Evolutionary conservation across 2,113 vertebrate genomes (phyloP), one percentile per base, ranked within the genome.

Genomic region (Lepus americanus): DNA sequence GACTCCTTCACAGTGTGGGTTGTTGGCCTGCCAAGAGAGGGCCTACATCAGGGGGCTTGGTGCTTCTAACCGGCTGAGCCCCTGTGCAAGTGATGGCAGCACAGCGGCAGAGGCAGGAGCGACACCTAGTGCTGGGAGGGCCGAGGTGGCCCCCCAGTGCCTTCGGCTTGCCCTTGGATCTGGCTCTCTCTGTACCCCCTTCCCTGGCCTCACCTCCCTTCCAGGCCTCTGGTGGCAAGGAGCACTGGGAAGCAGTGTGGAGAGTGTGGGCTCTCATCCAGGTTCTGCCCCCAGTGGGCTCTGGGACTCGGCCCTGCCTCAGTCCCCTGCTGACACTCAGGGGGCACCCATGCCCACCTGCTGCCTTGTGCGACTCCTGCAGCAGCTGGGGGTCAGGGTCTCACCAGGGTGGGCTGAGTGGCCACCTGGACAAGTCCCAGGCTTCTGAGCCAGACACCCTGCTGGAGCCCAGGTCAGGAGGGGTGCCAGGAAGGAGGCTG

Each of bases 311-410:
- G 61, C 51, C 23, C 23, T 64, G 31, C 20, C 49, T 74, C 6
- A 1, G 76, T n/a, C 51, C n/a, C 17, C 44, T 36, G 33, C 49
- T 0, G 0, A 25, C n/a, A 9, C 6, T 11, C 2, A 4, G 63
- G 44, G 0, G 8, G 55, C 55, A 59, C 66, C 67, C 77, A 44
- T 0, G 2, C n/a, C 9, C 39, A 11, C 53, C 33, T 44, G 69
- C 76, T 17, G 74, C 22, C 69, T n/a, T 0, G 5, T 25, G 22
- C 3, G 23, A 14, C 6, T 44, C 9, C 51, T 44, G 39, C 27
- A 1, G 36, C 1, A 3, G 39, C n/a, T 55, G 33, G 53, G 14
- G 19, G 36, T 17, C 17, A 25, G 19, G 33, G 51, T 19, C 72
- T 53, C 44, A 12, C 70, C 39, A 29, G 20, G n/a, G 33, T 33